Evolutionary conservation across 2,888 invertebrate genomes (phyloP).

Genomic region (Catocala fraxini): DNA sequence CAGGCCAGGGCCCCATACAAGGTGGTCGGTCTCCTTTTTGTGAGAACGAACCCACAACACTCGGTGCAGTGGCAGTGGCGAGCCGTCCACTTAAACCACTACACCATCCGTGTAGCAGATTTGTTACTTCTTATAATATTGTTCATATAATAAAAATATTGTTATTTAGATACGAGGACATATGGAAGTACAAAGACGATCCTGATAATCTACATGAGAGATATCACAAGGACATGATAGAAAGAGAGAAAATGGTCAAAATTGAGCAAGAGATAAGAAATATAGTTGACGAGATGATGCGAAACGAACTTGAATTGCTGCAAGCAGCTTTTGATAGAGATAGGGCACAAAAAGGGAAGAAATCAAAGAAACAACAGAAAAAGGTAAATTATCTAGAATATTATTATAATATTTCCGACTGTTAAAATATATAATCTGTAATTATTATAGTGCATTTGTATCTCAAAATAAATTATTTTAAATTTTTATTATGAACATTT

Average conservation of each 20-base stretch:
- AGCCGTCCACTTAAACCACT: too few relatives aligned
- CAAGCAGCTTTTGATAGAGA: slow-evolving; percentile 92
- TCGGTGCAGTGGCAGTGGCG: too few relatives aligned
- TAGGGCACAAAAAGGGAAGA: slow-evolving; percentile 91
- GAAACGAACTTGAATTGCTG: slow-evolving; percentile 90
- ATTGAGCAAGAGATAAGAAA: slow-evolving; percentile 94
- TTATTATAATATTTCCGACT: neutral
- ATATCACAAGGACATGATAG: slow-evolving; percentile 94
- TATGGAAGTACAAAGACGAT: slow-evolving; percentile 95
- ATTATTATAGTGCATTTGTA: too few relatives aligned
- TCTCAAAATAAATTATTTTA: too few relatives aligned
- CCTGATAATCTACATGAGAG: slow-evolving; percentile 91
- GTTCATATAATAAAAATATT: neutral
- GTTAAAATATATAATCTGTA: too few relatives aligned
- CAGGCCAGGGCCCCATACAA: too few relatives aligned
- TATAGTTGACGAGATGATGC: slow-evolving; percentile 93
- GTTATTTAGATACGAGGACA: slow-evolving; percentile 89
- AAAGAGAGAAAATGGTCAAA: slow-evolving; percentile 93
- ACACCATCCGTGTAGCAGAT: too few relatives aligned
- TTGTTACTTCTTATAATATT: too few relatives aligned
- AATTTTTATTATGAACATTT: too few relatives aligned
- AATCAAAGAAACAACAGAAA: slow-evolving; percentile 92
- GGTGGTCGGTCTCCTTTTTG: too few relatives aligned
- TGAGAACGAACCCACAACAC: too few relatives aligned
- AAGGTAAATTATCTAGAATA: slow-evolving; percentile 68